phyloP scores from a whole-genome alignment of 2,113 vertebrate species.

The Crotalus tigris region DNA sequence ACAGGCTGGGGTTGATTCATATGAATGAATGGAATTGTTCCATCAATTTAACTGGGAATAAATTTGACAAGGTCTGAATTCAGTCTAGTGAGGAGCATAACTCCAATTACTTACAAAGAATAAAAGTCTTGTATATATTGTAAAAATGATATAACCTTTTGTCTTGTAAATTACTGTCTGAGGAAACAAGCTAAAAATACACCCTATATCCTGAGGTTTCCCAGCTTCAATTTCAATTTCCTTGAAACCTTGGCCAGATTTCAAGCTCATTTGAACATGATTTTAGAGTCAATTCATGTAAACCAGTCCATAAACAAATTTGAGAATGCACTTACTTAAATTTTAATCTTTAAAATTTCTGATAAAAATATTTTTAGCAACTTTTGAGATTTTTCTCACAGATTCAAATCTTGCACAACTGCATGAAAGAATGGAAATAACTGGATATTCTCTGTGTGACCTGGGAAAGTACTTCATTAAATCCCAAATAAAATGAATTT shows the following conservation, averaged over 20 bases:
- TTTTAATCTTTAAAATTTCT: background rate
- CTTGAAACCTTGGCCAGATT: constrained; percentile 3
- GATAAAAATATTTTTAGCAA: background rate
- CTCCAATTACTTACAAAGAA: background rate
- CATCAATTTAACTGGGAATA: background rate
- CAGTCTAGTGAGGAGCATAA: background rate
- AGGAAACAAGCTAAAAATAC: background rate
- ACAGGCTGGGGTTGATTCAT: rapidly evolving
- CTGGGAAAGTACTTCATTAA: background rate
- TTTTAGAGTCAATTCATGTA: background rate
- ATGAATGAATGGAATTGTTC: background rate
- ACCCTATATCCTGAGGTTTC: background rate
- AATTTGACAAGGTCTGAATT: background rate
- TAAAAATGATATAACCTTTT: background rate
- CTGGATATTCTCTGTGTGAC: background rate
- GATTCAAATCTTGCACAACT: background rate
- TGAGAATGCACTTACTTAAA: background rate
- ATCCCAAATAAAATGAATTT: background rate
- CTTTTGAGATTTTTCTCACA: background rate
- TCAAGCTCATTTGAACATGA: background rate
- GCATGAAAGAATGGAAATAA: background rate
- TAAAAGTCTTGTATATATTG: background rate
- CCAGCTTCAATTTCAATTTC: background rate
- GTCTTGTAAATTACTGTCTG: background rate
- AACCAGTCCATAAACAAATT: background rate